Conservation (phyloP, 2,888 invertebrate genomes). For the Tetranychus piercei region DNA sequence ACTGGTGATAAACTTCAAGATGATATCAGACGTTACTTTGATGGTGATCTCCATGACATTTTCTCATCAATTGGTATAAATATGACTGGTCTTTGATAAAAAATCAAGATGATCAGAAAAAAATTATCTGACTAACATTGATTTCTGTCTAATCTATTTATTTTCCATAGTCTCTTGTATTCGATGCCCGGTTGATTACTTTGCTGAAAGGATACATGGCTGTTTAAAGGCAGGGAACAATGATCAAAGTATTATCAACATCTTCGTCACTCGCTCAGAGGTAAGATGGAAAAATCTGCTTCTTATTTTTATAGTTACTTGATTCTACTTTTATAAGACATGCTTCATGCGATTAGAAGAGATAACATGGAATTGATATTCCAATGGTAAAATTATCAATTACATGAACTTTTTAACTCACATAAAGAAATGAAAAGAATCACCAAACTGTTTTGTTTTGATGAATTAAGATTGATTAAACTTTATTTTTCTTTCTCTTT, state of each 20-base stretch:
- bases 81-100: conserved; percentile 28
- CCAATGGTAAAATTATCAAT: no score
- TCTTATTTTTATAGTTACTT: conserved; percentile 24
- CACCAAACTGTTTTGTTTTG: neutral
- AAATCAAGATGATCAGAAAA: neutral
- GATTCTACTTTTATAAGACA: conserved; percentile 18
- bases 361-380: no score
- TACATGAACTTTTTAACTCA: no score
- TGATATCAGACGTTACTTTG: conserved; percentile 63
- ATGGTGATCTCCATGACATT: conserved; percentile 62
- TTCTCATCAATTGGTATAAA: conserved; percentile 56
- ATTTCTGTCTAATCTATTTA: neutral
- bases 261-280: conserved; percentile 63
- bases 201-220: conserved; percentile 64
- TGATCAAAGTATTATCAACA: conserved; percentile 62
- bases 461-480: neutral
- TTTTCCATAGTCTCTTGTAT: conserved; percentile 47
- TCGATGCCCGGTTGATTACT: conserved; percentile 57
- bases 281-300: conserved; percentile 29
- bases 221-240: conserved; percentile 68
- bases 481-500: neutral
- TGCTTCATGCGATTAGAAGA: no score
- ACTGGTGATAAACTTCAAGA: conserved; percentile 60
- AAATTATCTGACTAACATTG: neutral
- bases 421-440: neutral